Evolutionary conservation across 2,113 vertebrate species (phyloP), one percentile per base, ranked within the genome.

Genomic region (Lepus americanus): DNA sequence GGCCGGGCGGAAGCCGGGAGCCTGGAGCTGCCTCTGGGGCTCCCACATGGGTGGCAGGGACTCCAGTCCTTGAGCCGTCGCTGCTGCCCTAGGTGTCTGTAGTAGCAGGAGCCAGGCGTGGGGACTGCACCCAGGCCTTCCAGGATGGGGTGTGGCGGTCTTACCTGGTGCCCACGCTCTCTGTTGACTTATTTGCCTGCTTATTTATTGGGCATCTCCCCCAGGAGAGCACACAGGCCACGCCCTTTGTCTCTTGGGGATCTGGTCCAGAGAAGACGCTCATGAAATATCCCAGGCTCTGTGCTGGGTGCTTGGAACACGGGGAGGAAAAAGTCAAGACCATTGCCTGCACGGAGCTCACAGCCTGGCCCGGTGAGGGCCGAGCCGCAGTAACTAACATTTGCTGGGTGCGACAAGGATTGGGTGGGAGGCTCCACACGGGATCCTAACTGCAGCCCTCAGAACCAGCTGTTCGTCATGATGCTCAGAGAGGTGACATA

Each of bases 401-500:
- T 89, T 67, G 23, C 7, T n/a, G 73, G 80, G 51, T 5, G 16
- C 51, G 55, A 87, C 33, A 7, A 92, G 67, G 31, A 17, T 80
- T 89, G 86, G 36, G 81, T n/a, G 90, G 51, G 77, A 76, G 29
- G 70, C 16, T 2, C 74, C 69, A 59, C 6, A 87, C 89, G n/a
- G 39, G 80, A 76, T 64, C 61, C 39, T 70, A 70, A 77, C 16
- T 22, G 6, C 0, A 3, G 61, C 76, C 95, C 77, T 80, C 6
- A 29, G 44, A 33, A 9, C 36, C 17, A 59, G 82, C 44, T 44
- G 17, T 91, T 17, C 39, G 14, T 79, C 76, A 31, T n/a, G 73
- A 93, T 53, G 90, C 7, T 29, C 51, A 39, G 84, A 94, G 86
- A 95, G 82, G 49, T 55, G 44, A 80, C 86, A 79, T 79, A 87